A percentile compares a stretch with the other conserved stretches of the same genome.
Evolutionary conservation across 2,797 vertebrate species (phyloP).

Genomic region (Fringilla coelebs): DNA sequence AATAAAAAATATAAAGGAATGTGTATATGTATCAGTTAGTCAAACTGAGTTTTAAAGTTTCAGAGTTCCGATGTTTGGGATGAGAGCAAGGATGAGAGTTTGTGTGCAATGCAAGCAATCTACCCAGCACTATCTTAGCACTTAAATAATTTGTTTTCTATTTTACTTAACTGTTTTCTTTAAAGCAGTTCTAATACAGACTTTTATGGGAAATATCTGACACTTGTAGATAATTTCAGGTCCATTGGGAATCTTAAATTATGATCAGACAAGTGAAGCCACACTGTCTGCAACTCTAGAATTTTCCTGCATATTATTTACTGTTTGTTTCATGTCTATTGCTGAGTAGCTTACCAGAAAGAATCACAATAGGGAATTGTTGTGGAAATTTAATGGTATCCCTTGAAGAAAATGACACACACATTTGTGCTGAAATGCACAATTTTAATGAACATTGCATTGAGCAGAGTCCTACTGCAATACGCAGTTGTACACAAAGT

Average conservation of each 20-base stretch:
- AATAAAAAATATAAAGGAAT: neutral
- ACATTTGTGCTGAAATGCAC: neutral
- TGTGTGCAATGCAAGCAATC: neutral
- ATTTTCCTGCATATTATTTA: neutral
- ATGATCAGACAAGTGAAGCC: neutral
- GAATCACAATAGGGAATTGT: neutral
- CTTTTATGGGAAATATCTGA: neutral
- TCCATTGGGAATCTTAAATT: neutral
- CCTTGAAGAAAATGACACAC: neutral
- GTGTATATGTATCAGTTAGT: neutral
- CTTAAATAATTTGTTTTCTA: neutral
- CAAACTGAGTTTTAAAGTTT: neutral
- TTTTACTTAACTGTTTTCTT: neutral
- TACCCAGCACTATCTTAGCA: neutral
- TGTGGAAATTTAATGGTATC: neutral
- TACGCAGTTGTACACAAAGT: neutral
- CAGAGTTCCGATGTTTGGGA: neutral
- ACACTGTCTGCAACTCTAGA: neutral
- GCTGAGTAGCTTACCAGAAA: neutral
- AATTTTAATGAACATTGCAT: neutral
- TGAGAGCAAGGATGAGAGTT: neutral
- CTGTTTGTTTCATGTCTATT: neutral
- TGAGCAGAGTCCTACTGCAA: neutral
- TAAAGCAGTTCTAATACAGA: neutral
- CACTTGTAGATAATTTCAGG: neutral